These are phyloP conservation scores for Labeo catla DNA, from an alignment of 2,113 vertebrate genomes.

Conservation along the genomic window DNA sequence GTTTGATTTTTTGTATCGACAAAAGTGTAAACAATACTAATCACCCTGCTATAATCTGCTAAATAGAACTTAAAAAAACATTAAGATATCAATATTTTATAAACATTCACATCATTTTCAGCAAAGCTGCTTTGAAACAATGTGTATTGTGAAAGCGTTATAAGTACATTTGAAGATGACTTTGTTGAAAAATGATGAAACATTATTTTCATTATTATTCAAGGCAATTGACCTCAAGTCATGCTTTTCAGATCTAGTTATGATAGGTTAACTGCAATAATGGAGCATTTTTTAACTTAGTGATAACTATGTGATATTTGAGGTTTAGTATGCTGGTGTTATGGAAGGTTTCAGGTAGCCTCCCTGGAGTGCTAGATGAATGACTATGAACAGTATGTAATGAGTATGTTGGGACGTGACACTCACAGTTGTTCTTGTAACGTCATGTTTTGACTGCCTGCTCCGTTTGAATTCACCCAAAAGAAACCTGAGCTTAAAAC, in stretches of 20 bases:
- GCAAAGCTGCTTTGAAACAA: neutral
- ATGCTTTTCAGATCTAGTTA: neutral
- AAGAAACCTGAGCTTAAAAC: conserved; percentile 8
- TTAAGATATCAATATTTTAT: neutral
- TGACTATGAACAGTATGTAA: conserved; percentile 27
- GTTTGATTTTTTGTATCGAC: too few relatives aligned
- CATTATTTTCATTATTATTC: neutral
- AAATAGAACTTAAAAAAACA: neutral
- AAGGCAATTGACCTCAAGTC: neutral
- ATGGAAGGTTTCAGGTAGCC: neutral
- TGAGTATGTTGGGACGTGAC: conserved; percentile 10
- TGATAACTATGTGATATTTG: neutral
- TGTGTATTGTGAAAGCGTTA: neutral
- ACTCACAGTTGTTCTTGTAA: neutral
- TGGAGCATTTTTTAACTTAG: neutral
- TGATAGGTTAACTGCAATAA: neutral
- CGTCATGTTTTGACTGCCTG: conserved; percentile 25
- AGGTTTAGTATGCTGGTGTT: conserved; percentile 6
- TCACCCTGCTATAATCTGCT: neutral
- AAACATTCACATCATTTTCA: neutral
- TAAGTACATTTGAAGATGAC: too few relatives aligned
- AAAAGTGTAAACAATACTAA: neutral
- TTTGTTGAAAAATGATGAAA: neutral
- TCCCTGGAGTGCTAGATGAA: conserved; percentile 11
- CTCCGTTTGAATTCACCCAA: neutral